Evolutionary conservation across 2,888 invertebrate genomes (phyloP).

Genomic region (Orthosia gracilis): DNA sequence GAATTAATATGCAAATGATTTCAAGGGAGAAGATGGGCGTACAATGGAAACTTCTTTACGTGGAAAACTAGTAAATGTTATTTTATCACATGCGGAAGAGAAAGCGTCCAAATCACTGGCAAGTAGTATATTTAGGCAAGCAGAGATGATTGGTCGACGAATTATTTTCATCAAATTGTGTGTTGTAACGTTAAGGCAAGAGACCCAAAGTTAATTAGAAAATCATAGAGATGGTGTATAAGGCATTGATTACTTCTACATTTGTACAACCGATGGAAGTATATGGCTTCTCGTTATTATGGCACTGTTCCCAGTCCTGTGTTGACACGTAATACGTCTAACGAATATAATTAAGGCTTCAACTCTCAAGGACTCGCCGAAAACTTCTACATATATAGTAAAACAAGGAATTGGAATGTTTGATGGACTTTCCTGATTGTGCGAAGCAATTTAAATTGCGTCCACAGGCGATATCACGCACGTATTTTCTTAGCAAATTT

Average conservation of each 20-base stretch:
- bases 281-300: slow-evolving; percentile 17
- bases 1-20: slow-evolving; percentile 54
- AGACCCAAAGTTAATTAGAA: slow-evolving; percentile 9
- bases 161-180: slow-evolving; percentile 12
- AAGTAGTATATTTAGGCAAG: slow-evolving; percentile 18
- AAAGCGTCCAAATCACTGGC: slow-evolving; percentile 36
- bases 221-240: slow-evolving; percentile 26
- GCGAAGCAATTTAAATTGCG: too few relatives aligned
- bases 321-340: slow-evolving; percentile 10
- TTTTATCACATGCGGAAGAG: slow-evolving; percentile 20
- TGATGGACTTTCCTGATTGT: neutral
- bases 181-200: slow-evolving; percentile 13
- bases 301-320: slow-evolving; percentile 25
- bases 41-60: slow-evolving; percentile 31
- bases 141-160: slow-evolving; percentile 22
- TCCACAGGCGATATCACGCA: too few relatives aligned
- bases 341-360: slow-evolving; percentile 27
- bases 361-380: slow-evolving; percentile 12
- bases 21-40: slow-evolving; percentile 46
- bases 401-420: slow-evolving; percentile 4
- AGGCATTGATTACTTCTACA: slow-evolving; percentile 13
- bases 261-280: neutral
- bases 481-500: too few relatives aligned
- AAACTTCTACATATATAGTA: neutral
- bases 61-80: slow-evolving; percentile 34